These are phyloP conservation scores for Stigmatopora nigra DNA, from an alignment of 2,113 vertebrate genomes.

Conservation along the genomic window DNA sequence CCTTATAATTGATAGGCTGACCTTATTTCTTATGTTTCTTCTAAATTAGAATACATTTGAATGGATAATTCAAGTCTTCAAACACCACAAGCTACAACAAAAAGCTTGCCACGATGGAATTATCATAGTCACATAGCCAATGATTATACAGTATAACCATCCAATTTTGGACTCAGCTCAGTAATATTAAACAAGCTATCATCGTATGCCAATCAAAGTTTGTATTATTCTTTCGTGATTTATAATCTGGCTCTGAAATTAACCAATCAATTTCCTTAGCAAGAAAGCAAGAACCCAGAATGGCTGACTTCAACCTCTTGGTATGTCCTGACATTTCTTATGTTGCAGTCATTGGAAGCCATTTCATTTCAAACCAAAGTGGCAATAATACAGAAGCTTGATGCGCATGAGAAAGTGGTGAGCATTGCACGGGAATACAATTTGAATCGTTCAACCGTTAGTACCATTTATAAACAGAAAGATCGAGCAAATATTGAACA, in stretches of 20 bases:
- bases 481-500: no score
- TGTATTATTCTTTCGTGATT: constrained; percentile 21
- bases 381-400: no score
- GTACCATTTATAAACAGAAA: no score
- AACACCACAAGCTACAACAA: neutral
- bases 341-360: constrained; percentile 40
- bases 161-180: neutral
- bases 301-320: constrained; percentile 45
- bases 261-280: constrained; percentile 36
- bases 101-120: neutral
- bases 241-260: constrained; percentile 23
- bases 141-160: neutral
- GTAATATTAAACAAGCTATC: constrained; percentile 25
- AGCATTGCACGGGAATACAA: no score
- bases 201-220: constrained; percentile 33
- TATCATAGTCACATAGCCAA: neutral
- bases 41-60: constrained; percentile 5
- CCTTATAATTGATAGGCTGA: constrained; percentile 16
- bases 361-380: no score
- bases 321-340: constrained; percentile 17
- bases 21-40: constrained; percentile 29
- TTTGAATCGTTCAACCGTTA: no score
- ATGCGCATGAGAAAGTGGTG: no score
- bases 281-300: constrained; percentile 28
- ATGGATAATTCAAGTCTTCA: constrained; percentile 6